phyloP scores from a whole-genome alignment of 2,113 vertebrate species.

The Chrysochloris asiatica region DNA sequence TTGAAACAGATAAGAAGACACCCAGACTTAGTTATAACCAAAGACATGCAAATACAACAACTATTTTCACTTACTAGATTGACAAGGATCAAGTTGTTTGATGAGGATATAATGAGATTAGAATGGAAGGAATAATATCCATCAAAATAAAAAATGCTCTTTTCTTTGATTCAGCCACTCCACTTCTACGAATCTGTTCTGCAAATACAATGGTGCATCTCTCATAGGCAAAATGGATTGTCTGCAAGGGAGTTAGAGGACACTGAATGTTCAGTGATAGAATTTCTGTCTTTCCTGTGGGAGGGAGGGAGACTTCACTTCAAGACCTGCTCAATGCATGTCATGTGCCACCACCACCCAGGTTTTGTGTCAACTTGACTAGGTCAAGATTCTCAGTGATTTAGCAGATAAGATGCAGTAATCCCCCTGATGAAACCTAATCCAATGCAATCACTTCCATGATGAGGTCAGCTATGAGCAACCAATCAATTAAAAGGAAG shows the following conservation, averaged over 20 bases:
- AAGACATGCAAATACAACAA: constrained; percentile 24
- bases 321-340: not conserved
- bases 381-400: too few relatives aligned
- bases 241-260: not conserved
- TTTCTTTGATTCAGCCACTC: not conserved
- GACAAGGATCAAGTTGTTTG: not conserved
- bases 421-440: too few relatives aligned
- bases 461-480: too few relatives aligned
- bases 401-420: too few relatives aligned
- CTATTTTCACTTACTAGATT: not conserved
- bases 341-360: too few relatives aligned
- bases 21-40: constrained; percentile 9
- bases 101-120: not conserved
- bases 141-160: not conserved
- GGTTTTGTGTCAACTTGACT: too few relatives aligned
- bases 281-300: not conserved
- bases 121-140: not conserved
- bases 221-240: not conserved
- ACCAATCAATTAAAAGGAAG: too few relatives aligned
- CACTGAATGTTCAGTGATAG: not conserved
- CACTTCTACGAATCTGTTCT: not conserved
- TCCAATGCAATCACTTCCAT: too few relatives aligned
- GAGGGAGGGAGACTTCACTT: not conserved
- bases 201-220: not conserved
- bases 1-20: constrained; percentile 43